Percentiles rank a stretch among this genome's conserved stretches.
phyloP scores from a whole-genome alignment of 2,113 vertebrate genomes.

The Ictalurus punctatus region DNA sequence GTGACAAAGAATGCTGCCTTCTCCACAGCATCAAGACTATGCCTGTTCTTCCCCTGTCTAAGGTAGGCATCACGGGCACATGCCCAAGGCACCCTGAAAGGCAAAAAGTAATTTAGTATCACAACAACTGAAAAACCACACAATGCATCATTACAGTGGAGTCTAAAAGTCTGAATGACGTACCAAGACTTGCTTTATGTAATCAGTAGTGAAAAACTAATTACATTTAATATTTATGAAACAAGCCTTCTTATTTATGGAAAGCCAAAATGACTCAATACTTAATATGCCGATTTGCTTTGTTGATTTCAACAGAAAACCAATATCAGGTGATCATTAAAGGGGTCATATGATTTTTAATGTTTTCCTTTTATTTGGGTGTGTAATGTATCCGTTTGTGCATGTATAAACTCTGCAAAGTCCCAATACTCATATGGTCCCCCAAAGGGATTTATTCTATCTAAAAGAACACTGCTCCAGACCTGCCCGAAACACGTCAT shows the following conservation, averaged over 20 bases:
- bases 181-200: neutral
- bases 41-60: conserved; percentile 84
- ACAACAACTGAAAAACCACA: neutral
- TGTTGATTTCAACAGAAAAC: neutral
- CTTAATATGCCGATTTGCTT: neutral
- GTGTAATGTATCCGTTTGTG: too few relatives aligned
- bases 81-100: conserved; percentile 89
- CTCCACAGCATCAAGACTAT: conserved; percentile 87
- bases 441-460: too few relatives aligned
- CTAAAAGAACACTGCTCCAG: too few relatives aligned
- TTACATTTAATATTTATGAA: neutral
- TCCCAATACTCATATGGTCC: too few relatives aligned
- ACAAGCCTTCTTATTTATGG: neutral
- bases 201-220: neutral
- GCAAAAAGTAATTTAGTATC: neutral
- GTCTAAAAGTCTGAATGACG: neutral
- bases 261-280: neutral
- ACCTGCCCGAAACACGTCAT: too few relatives aligned
- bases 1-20: conserved; percentile 94
- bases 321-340: neutral
- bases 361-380: too few relatives aligned
- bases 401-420: too few relatives aligned
- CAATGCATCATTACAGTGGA: neutral
- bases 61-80: conserved; percentile 86
- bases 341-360: too few relatives aligned